Conservation (phyloP, 2,888 invertebrate genomes). For the Pseudococcus viburni region DNA sequence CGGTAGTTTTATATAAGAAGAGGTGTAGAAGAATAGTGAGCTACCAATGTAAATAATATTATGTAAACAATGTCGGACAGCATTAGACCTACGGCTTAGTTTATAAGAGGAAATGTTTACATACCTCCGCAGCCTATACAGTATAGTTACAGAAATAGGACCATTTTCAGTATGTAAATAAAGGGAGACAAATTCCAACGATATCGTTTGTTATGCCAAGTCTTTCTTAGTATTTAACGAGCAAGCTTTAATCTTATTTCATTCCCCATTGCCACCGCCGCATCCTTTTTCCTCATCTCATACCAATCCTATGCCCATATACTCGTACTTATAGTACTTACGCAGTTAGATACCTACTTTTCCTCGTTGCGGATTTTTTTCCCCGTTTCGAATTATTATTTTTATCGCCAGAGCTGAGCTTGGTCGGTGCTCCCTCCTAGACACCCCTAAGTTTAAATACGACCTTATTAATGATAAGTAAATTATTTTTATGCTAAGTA, state of each 20-base stretch:
- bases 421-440: not conserved
- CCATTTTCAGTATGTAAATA: slow-evolving; percentile 63
- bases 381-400: not conserved
- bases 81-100: slow-evolving; percentile 65
- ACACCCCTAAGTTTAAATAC: slow-evolving; percentile 1
- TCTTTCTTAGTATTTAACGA: slow-evolving; percentile 60
- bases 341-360: not conserved
- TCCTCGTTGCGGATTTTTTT: slow-evolving; percentile 21
- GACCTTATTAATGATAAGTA: slow-evolving; percentile 54
- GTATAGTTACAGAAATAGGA: slow-evolving; percentile 60
- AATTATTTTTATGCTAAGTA: slow-evolving; percentile 43
- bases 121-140: slow-evolving; percentile 59
- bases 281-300: not conserved
- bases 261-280: slow-evolving; percentile 36
- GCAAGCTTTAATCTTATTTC: slow-evolving; percentile 55
- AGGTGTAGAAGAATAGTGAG: slow-evolving; percentile 63
- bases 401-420: not conserved
- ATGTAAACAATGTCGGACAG: slow-evolving; percentile 65
- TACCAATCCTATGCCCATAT: not conserved
- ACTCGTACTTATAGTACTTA: not conserved
- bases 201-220: slow-evolving; percentile 63
- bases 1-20: slow-evolving; percentile 27
- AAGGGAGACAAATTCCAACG: slow-evolving; percentile 63
- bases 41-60: slow-evolving; percentile 66
- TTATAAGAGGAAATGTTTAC: slow-evolving; percentile 66